phyloP scores from a whole-genome alignment of 2,888 invertebrate genomes.

The Habroteleia sp. region DNA sequence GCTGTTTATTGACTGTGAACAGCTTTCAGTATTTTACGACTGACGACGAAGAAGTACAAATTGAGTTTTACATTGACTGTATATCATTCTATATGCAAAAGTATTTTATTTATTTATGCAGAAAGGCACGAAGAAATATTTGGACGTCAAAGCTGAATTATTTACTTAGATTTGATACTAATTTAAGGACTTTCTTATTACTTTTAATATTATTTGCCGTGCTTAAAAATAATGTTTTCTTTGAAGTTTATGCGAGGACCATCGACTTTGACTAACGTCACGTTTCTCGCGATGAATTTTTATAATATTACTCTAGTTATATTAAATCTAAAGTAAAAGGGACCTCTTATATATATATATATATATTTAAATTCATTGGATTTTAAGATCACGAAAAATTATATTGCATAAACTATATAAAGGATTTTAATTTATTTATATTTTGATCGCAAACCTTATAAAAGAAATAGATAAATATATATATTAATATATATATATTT shows the following conservation, averaged over 20 bases:
- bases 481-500: no score
- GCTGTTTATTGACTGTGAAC: conserved; percentile 50
- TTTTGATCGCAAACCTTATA: no score
- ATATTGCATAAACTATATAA: conserved; percentile 6
- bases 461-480: no score
- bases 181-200: conserved; percentile 1
- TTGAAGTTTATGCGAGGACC: conserved; percentile 12
- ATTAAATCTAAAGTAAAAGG: conserved; percentile 7
- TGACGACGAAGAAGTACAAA: conserved; percentile 56
- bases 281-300: conserved; percentile 4
- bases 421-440: background rate
- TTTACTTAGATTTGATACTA: conserved; percentile 3
- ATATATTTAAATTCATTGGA: conserved; percentile 20
- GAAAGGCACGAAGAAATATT: conserved; percentile 14
- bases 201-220: background rate
- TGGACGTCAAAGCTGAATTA: conserved; percentile 13
- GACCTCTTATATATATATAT: no score
- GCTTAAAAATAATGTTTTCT: conserved; percentile 26
- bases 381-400: conserved; percentile 15
- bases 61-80: conserved; percentile 55
- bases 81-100: conserved; percentile 50
- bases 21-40: conserved; percentile 55
- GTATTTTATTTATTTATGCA: conserved; percentile 46
- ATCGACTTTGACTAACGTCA: background rate
- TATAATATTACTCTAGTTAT: conserved; percentile 6